A percentile compares a stretch with the other conserved stretches of the same genome.
phyloP scores from a whole-genome alignment of 2,113 vertebrate genomes.

The Sporophila hypoxantha region DNA sequence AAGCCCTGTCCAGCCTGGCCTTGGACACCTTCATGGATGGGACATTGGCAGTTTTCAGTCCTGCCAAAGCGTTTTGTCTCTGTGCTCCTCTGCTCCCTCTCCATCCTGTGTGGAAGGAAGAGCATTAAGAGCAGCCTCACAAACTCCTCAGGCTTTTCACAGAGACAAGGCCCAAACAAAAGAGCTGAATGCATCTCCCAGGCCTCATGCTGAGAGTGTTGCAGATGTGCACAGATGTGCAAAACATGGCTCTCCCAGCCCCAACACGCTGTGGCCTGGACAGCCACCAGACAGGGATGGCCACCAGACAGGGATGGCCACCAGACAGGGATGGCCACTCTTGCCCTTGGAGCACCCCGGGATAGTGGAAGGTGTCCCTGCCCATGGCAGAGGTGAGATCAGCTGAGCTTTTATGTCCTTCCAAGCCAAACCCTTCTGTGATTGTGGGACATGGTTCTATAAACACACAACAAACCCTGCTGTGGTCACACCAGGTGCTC shows the following conservation, averaged over 20 bases:
- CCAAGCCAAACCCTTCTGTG: neutral
- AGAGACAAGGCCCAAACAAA: neutral
- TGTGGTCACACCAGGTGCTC: neutral
- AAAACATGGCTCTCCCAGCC: neutral
- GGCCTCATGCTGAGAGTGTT: neutral
- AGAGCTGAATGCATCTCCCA: neutral
- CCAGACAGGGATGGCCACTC: too few species aligned
- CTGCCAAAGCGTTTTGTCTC: neutral
- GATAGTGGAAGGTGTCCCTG: neutral
- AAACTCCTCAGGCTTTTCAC: neutral
- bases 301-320: too few species aligned
- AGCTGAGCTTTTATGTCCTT: neutral
- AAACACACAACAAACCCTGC: neutral
- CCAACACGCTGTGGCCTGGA: neutral
- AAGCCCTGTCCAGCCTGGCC: accelerated
- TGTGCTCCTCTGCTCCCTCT: neutral
- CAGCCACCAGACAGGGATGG: neutral
- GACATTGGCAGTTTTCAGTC: neutral
- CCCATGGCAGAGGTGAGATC: too few species aligned
- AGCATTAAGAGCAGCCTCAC: neutral
- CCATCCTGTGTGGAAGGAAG: accelerated
- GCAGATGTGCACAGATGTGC: neutral
- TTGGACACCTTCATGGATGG: neutral
- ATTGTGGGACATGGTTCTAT: neutral
- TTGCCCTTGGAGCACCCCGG: neutral